Base-by-base conservation (phyloP, 2,797 vertebrate genomes). In the Danio aesculapii region DNA sequence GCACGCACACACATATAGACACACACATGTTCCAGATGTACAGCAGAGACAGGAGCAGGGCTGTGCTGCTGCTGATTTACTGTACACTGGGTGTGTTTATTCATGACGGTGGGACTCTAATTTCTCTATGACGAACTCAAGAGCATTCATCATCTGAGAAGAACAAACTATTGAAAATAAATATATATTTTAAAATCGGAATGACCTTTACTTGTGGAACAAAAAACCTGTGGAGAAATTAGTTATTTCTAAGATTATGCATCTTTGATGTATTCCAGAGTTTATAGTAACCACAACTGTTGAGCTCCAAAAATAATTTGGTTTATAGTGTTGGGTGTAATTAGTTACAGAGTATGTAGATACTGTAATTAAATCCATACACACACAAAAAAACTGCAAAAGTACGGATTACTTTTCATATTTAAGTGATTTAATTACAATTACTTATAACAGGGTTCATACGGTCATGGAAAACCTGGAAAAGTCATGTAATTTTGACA, bases 81-180 rank as follows among this genome's bases (percentile, higher is more conserved):
- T 80, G 10, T 59, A 63, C 53, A 44, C 46, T 71, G 58, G 39
- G 70, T 16, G 30, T 46, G 16, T 61, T 57, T 43, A 77, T 72
- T 81, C 6, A 4, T 6, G 17, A 58, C 39, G 6, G 16, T 8
- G 63, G 17, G 41, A 44, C 63, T 68, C 30, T 62, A 16, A 12
- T 11, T 66, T 75, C 70, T 75, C 75, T 83, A 52, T 75, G 43
- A 62, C 70, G 68, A 49, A 44, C 47, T 52, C 44, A 13, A 77
- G 30, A 55, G 7, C 13, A 6, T n/a, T 44, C 6, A 13, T 8
- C 30, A 12, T 39, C 53, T 44, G 66, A 21, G 19, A 66, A 21
- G 11, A 44, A 14, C 13, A 21, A 11, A 30, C 14, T 21, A 11
- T 21, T 7, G 30, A 30, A 30, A 30, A 30, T 30, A 30, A 30